Evolutionary conservation across 2,113 vertebrate genomes (phyloP), one percentile per base, ranked within the genome.

Genomic region (Catharus minimus): DNA sequence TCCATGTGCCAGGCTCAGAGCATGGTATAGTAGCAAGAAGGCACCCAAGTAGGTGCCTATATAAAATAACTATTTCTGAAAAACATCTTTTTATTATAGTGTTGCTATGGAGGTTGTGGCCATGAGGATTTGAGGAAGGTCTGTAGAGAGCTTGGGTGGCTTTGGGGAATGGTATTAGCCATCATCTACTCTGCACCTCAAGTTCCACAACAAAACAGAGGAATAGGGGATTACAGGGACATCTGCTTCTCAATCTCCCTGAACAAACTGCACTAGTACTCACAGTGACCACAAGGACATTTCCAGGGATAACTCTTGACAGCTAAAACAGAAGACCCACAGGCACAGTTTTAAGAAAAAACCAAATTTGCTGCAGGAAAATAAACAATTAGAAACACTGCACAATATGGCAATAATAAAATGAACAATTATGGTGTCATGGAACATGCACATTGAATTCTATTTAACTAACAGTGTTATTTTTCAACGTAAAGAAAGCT

Each of bases 31-130:
- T 11, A 32, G 44, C 26, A 75, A 58, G 43, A 57, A 38, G 47
- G 17, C 28, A 57, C 20, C 9, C 11, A 5, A 58, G 26, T 5
- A 50, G 9, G 26, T 0, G 0, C 7, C 44, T 27, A 12, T 17
- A 18, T 58, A 50, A 75, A 66, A 21, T 21, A 66, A 36, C 9
- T 21, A 6, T 26, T 75, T 64, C 49, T 57, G 4, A 5, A 33
- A 66, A 84, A 30, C 10, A 26, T 32, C 3, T 49, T 49, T 66
- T 66, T 50, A 50, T 67, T 18, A 22, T 18, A 67, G 21, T 32
- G 32, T 18, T 50, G 17, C 11, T 75, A 58, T 52, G 71, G 53
- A 50, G 44, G 14, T 44, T 43, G 24, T 27, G 44, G 44, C 26
- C 21, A 36, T 32, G 36, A 57, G 11, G 44, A 26, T 30, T 75